Evolutionary conservation across 2,888 invertebrate species (phyloP).

Genomic region (Macrosiphum euphorbiae): DNA sequence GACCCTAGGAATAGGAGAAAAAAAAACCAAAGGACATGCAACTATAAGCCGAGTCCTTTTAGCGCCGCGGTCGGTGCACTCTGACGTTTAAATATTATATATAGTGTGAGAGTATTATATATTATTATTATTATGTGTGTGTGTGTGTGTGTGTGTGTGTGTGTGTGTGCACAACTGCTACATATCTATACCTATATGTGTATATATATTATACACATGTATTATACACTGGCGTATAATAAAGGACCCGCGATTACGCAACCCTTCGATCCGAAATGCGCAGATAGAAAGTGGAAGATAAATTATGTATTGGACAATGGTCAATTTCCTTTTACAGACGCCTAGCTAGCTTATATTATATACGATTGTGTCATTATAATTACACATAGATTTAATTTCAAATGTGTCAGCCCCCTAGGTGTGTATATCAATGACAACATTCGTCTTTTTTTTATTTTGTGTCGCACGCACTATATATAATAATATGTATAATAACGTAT

Average conservation of each 20-base stretch:
- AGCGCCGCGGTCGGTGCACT: neutral
- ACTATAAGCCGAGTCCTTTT: neutral
- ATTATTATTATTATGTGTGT: neutral
- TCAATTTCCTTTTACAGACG: slow-evolving; percentile 62
- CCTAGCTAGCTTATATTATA: neutral
- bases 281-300: slow-evolving; percentile 61
- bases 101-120: neutral
- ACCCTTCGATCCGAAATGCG: slow-evolving; percentile 48
- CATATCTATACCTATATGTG: neutral
- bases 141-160: neutral
- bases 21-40: slow-evolving; percentile 9
- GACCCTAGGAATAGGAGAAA: neutral
- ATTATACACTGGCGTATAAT: neutral
- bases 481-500: neutral
- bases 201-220: neutral
- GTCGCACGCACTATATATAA: slow-evolving; percentile 26
- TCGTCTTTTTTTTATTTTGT: slow-evolving; percentile 40
- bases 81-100: neutral
- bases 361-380: slow-evolving; percentile 51
- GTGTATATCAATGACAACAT: slow-evolving; percentile 21
- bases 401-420: slow-evolving; percentile 41
- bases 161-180: neutral
- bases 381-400: slow-evolving; percentile 44
- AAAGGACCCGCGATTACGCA: slow-evolving; percentile 56
- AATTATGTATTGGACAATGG: slow-evolving; percentile 60